phyloP scores from a whole-genome alignment of 1,140 invertebrate genomes.

The Macrobrachium rosenbergii region DNA sequence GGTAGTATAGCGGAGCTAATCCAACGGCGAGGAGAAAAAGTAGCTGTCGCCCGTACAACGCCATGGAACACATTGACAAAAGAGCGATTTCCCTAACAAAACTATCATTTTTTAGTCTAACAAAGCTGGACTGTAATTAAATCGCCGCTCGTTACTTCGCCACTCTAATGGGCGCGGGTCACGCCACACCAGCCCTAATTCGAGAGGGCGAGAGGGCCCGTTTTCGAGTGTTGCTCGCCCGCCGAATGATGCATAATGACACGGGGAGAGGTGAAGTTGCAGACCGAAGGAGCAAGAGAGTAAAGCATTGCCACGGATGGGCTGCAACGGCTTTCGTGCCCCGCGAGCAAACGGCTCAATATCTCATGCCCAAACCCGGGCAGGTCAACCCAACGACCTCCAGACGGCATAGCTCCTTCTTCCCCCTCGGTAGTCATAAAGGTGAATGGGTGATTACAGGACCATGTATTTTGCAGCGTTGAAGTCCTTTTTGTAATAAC shows the following conservation, averaged over 20 bases:
- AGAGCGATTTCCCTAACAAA: slow-evolving; percentile 44
- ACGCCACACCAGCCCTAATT: slow-evolving; percentile 15
- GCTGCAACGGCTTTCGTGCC: neutral
- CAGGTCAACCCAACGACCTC: neutral
- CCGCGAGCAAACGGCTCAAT: neutral
- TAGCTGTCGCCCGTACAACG: slow-evolving; percentile 16
- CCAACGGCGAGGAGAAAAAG: neutral
- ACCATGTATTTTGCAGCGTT: slow-evolving; percentile 37
- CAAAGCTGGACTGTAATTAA: slow-evolving; percentile 48
- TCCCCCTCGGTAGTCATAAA: slow-evolving; percentile 20
- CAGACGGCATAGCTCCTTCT: slow-evolving; percentile 5
- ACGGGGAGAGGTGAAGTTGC: neutral
- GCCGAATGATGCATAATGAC: slow-evolving; percentile 27
- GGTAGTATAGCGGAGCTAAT: neutral
- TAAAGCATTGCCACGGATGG: slow-evolving; percentile 3
- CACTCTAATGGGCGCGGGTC: slow-evolving; percentile 20
- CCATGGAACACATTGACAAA: slow-evolving; percentile 36
- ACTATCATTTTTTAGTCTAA: slow-evolving; percentile 41
- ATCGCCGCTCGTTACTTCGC: slow-evolving; percentile 41
- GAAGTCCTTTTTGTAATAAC: slow-evolving; percentile 6
- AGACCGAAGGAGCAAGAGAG: slow-evolving; percentile 9
- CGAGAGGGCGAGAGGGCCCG: slow-evolving; percentile 6
- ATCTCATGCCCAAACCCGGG: neutral
- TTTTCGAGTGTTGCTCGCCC: neutral
- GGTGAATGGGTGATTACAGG: slow-evolving; percentile 39